These are phyloP conservation scores for Luidia sarsii DNA, from an alignment of 53 echinoderm and acorn worm species.

Conservation along the genomic window DNA sequence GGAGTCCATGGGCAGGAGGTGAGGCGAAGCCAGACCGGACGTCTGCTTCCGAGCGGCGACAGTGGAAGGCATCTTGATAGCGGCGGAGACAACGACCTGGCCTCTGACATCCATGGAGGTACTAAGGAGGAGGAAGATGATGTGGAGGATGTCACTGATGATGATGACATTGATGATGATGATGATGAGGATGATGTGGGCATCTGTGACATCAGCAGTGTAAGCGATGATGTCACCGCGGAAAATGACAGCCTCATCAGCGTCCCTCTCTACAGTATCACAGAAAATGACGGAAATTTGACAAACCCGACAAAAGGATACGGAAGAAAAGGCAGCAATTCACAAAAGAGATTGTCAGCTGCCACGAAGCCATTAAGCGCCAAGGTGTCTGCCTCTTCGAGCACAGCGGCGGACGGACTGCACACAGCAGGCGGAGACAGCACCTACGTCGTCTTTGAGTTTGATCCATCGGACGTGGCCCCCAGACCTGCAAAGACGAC, in stretches of 20 bases:
- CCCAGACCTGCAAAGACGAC: not conserved
- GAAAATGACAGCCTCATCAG: not conserved
- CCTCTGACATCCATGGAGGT: not conserved
- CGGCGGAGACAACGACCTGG: not conserved
- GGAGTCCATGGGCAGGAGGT: not conserved
- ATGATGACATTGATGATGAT: constrained; percentile 18
- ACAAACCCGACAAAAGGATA: no score
- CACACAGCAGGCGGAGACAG: not conserved
- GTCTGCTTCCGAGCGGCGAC: not conserved
- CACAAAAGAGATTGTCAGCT: no score
- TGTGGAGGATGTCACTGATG: constrained; percentile 11
- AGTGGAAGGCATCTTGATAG: not conserved
- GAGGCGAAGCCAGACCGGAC: not conserved
- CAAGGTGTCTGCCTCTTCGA: no score
- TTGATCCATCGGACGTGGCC: constrained; percentile 56
- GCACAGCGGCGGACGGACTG: not conserved
- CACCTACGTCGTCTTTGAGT: constrained; percentile 67
- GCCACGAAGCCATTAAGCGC: no score
- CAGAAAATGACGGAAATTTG: no score
- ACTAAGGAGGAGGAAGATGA: not conserved
- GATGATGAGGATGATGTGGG: constrained; percentile 12
- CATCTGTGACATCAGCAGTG: not conserved
- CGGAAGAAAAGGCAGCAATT: no score
- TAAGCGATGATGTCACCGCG: not conserved
- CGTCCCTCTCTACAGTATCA: constrained; percentile 2